These are phyloP conservation scores for sheep (Ovis aries) DNA, from an alignment of 2,113 vertebrate genomes.

Conservation along the genomic window DNA sequence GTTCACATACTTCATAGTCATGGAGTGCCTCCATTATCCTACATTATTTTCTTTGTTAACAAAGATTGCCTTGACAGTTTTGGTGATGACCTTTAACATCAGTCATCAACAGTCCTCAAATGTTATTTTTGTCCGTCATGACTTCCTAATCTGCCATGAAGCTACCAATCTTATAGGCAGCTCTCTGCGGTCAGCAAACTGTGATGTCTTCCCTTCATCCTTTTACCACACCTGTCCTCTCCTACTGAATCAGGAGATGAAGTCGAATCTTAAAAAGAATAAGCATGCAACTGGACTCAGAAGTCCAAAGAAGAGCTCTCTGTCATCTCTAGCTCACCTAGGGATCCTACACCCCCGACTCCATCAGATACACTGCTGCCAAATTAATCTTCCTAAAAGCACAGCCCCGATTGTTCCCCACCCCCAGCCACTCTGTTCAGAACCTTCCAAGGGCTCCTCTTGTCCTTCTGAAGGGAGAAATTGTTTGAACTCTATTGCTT, in stretches of 20 bases:
- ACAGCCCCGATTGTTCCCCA: not conserved
- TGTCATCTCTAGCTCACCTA: not conserved
- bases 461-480: not conserved
- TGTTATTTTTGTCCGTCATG: not conserved
- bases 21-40: not conserved
- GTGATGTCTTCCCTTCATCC: not conserved
- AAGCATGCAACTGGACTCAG: constrained; percentile 60
- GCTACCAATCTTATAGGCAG: not conserved
- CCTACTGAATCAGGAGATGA: constrained; percentile 33
- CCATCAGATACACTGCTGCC: not conserved
- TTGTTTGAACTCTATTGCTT: not conserved
- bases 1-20: not conserved
- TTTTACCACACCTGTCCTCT: not conserved
- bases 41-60: not conserved
- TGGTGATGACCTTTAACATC: not conserved
- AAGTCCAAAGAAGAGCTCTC: constrained; percentile 27
- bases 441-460: not conserved
- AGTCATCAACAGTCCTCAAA: not conserved
- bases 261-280: constrained; percentile 68
- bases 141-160: not conserved
- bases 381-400: constrained; percentile 40
- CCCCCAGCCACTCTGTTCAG: not conserved
- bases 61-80: not conserved
- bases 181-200: not conserved
- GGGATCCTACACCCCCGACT: not conserved